Evolutionary conservation across 2,113 vertebrate genomes (phyloP), one percentile per base, ranked within the genome.

Genomic region (Ranitomeya variabilis): DNA sequence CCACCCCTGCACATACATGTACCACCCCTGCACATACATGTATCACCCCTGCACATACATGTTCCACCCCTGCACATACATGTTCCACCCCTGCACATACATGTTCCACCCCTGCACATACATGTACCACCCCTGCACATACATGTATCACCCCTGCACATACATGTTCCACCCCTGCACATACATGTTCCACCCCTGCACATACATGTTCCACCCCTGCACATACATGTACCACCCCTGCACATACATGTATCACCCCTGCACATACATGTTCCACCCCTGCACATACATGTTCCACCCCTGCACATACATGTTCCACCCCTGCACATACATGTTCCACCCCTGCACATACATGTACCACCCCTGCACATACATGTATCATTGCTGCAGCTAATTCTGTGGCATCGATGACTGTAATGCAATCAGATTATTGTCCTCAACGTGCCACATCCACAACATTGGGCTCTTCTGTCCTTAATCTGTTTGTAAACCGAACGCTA

Each of bases 381-480:
- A 26, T 26, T 23, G 26, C 11, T 26, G 26, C 23, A 37, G 55
- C 57, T 37, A 45, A 7, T 31, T 12, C 37, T 6, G 8, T 51
- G 37, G 26, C 57, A 83, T 66, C 12, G 45, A 57, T 23, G 21
- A n/a, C 45, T 52, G 7, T 55, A 84, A 84, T 71, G 21, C 31
- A 19, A 37, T 83, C 21, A 84, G 82, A 84, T 84, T 69, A 69
- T 21, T 26, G 82, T 54, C 64, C 37, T 15, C 80, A 81, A 81
- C 26, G 80, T 83, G 62, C 26, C 45, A 9, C 23, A 2, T 67
- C 81, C 21, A 66, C 23, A 52, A 83, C 37, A 69, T 51, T 67
- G 81, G 81, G 16, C 60, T 26, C 12, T 37, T 51, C 66, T 69
- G 82, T 26, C 64, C 51, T 69, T 84, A 71, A 84, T 84, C 82